phyloP scores from a whole-genome alignment of 53 echinoderm and acorn worm genomes.

The Pentamera pediparva region DNA sequence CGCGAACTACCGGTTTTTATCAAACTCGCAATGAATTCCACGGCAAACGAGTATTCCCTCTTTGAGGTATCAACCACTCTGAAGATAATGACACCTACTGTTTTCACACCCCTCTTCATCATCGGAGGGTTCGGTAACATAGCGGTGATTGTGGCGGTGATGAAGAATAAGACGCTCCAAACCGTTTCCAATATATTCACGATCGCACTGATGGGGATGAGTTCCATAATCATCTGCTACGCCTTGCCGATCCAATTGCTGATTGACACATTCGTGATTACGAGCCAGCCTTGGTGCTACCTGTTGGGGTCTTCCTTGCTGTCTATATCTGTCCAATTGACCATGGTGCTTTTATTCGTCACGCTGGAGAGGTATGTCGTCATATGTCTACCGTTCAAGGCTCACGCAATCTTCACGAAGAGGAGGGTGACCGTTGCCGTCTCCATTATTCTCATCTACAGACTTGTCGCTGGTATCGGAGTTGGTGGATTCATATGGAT shows the following conservation, averaged over 20 bases:
- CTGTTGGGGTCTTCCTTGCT: background rate
- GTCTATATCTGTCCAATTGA: background rate
- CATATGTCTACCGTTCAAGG: conserved; percentile 8
- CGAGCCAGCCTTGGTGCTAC: conserved; percentile 17
- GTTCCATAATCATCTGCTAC: background rate
- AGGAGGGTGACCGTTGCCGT: background rate
- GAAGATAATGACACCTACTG: too few relatives aligned
- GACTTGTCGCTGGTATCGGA: background rate
- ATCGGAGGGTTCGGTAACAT: too few relatives aligned
- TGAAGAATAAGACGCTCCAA: background rate
- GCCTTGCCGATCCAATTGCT: conserved; percentile 1
- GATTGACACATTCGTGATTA: conserved; percentile 1
- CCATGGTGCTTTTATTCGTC: conserved; percentile 5
- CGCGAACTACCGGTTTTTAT: too few relatives aligned
- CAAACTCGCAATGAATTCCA: too few relatives aligned
- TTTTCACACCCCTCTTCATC: too few relatives aligned
- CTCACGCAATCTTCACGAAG: background rate
- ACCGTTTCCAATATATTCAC: conserved; percentile 22
- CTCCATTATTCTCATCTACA: background rate
- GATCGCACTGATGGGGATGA: background rate
- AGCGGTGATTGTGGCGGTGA: too few relatives aligned
- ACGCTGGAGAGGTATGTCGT: conserved; percentile 9
- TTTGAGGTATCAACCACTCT: too few relatives aligned
- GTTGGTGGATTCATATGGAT: conserved; percentile 13
- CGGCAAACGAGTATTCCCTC: too few relatives aligned